Percentiles rank a stretch among this genome's conserved stretches.
phyloP scores from a whole-genome alignment of 2,113 vertebrate genomes.

The Theristicus caerulescens region DNA sequence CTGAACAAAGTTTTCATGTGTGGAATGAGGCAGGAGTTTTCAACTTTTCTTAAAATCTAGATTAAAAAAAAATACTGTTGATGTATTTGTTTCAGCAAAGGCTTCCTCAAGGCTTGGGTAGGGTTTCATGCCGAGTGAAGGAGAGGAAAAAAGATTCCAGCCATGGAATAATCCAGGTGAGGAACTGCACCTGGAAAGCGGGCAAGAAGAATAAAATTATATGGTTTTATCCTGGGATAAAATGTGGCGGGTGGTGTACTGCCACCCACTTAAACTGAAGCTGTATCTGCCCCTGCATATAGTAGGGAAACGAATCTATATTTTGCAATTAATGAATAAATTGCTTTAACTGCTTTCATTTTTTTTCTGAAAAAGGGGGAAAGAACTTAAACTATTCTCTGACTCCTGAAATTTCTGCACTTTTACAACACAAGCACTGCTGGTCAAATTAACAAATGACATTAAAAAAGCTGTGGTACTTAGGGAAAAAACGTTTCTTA shows the following conservation, averaged over 20 bases:
- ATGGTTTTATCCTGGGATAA: not conserved
- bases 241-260: not conserved
- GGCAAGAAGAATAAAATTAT: not conserved
- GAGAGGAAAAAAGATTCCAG: not conserved
- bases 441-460: not conserved
- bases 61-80: not conserved
- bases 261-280: not conserved
- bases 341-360: not conserved
- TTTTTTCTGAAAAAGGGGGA: not conserved
- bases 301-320: not conserved
- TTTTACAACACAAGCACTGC: not conserved
- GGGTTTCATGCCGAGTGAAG: not conserved
- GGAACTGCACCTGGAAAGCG: not conserved
- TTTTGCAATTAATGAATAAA: not conserved
- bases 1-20: conserved; percentile 6
- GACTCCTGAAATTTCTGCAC: not conserved
- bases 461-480: not conserved
- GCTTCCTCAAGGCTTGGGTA: not conserved
- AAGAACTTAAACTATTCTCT: not conserved
- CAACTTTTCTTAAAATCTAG: not conserved
- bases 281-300: not conserved
- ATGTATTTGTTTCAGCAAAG: not conserved
- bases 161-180: not conserved
- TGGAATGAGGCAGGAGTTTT: conserved; percentile 17
- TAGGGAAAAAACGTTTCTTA: not conserved